Evolutionary conservation across 2,888 invertebrate genomes (phyloP).

Genomic region (Fissipunctia ypsillon): DNA sequence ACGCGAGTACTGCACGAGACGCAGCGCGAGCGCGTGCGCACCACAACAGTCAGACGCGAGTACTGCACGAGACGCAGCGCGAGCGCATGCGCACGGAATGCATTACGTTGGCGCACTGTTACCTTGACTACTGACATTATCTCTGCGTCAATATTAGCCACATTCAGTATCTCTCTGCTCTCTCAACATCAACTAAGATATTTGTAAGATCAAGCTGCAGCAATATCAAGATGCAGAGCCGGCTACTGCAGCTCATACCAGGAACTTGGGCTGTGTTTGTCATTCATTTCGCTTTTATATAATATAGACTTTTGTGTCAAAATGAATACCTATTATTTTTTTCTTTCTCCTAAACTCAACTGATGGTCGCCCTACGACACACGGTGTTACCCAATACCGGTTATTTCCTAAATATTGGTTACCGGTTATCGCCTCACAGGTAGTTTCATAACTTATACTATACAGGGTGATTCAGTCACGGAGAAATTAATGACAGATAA

Average conservation of each 20-base stretch:
- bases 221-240: background rate
- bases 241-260: background rate
- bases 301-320: background rate
- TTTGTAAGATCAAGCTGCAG: background rate
- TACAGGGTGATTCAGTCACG: constrained; percentile 14
- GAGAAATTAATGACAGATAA: constrained; percentile 2
- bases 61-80: no score
- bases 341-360: background rate
- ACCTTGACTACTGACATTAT: background rate
- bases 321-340: background rate
- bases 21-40: constrained; percentile 5
- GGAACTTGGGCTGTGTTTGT: no score
- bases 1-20: no score
- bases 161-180: background rate
- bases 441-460: constrained; percentile 42
- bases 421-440: constrained; percentile 8
- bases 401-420: constrained; percentile 56
- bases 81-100: constrained; percentile 16
- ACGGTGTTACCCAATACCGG: constrained; percentile 47
- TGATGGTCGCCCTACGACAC: constrained; percentile 38
- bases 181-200: background rate
- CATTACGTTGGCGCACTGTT: constrained; percentile 8
- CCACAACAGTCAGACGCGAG: no score
- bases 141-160: background rate
- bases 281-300: background rate